Percentiles rank a stretch among this genome's conserved stretches.
These are phyloP conservation scores for Raphicerus campestris DNA, from an alignment of 2,113 vertebrate species.

Conservation along the genomic window DNA sequence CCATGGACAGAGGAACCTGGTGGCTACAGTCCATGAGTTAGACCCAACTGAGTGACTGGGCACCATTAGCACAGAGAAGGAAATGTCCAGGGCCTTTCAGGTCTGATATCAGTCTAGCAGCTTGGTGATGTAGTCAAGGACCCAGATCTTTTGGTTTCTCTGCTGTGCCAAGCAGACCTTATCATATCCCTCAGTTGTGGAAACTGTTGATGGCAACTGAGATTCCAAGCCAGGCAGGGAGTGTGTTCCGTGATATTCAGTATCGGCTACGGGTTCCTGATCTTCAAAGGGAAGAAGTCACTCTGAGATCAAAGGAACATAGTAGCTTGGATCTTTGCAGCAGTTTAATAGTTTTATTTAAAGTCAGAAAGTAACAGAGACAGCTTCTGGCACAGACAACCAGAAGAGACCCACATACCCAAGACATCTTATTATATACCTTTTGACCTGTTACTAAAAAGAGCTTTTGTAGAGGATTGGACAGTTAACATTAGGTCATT, in stretches of 20 bases:
- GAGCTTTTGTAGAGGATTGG: neutral
- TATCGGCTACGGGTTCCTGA: neutral
- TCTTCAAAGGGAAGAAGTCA: neutral
- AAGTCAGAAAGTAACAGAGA: neutral
- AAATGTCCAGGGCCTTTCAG: neutral
- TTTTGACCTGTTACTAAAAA: neutral
- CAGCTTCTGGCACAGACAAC: neutral
- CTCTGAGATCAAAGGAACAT: neutral
- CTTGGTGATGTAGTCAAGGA: neutral
- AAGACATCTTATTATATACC: neutral
- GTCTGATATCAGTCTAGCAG: neutral
- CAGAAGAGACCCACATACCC: neutral
- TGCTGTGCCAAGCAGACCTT: neutral
- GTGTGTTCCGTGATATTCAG: neutral
- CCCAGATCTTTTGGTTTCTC: conserved; percentile 10
- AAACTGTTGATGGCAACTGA: neutral
- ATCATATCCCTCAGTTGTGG: neutral
- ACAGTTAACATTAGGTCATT: neutral
- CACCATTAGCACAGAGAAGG: conserved; percentile 5
- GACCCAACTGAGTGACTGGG: neutral
- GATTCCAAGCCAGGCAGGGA: neutral
- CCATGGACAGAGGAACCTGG: neutral
- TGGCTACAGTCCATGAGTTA: neutral
- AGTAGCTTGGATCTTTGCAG: neutral
- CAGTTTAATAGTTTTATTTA: neutral